Base-by-base conservation (phyloP, 2,113 vertebrate genomes). In the Ciconia maguari region DNA sequence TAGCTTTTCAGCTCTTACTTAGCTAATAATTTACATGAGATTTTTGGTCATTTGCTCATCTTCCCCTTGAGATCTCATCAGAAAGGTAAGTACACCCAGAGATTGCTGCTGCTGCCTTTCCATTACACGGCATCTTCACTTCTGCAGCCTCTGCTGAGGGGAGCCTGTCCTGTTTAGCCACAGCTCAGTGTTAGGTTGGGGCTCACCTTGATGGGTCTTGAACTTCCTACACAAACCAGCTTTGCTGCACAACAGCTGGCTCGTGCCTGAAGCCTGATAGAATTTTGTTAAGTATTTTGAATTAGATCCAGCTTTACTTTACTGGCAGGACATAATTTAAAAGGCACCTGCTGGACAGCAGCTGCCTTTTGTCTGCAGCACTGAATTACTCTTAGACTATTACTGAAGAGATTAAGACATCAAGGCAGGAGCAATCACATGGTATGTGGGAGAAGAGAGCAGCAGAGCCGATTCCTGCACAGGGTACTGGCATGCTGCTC, bases 11-110 rank as follows among this genome's bases (percentile, higher is more conserved):
- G 48, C 65, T 81, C 34, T 61, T 69, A 16, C 41, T 90, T 52
- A 42, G 30, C 21, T 24, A 48, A 38, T 24, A 24, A 69, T 46
- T 85, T 36, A 62, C 29, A 54, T 36, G 24, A 60, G 17, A 24
- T 29, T 62, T 87, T 62, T 71, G 52, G 66, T 41, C 44, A 79
- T 61, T 95, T 91, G 54, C 27, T 96, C 82, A 66, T 87, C 48
- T 89, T 82, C 48, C 49, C 84, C 52, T 78, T 32, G 57, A 92
- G 64, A 82, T 46, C 25, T n/a, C 65, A 72, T 62, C 66, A 86
- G 79, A 21, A 76, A 44, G 17, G 32, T 9, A 75, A 79, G 57
- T 4, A 34, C 38, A 51, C 2, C 22, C 48, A 57, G 80, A 2
- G 6, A 76, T 0, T 11, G 65, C 38, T 75, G 68, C 52, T 42